Base-by-base conservation (phyloP, 1,140 invertebrate genomes). In the Ridgeia piscesae region DNA sequence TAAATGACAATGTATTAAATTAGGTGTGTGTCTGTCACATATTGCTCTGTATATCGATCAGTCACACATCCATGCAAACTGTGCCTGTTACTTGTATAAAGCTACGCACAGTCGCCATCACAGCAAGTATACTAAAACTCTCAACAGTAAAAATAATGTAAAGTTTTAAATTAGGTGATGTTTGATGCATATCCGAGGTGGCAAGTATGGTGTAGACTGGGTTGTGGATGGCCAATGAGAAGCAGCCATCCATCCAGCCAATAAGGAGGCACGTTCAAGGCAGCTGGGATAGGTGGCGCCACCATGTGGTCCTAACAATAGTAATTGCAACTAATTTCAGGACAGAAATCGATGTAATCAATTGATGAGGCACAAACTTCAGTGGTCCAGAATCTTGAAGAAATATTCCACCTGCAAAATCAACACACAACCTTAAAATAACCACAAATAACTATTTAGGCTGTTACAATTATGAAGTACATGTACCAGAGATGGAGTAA, bases 351-450 rank as follows among this genome's bases (percentile, higher is more conserved):
- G 58, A 77, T 9, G 17, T 42, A 42, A 11, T 42, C 42, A 42
- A 42, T 11, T 42, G 4, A 0, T 8, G 58, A 21, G 2, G 58
- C 27, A 77, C 58, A 77, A 77, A 77, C 58, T 77, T 90, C 89
- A 77, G 58, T 77, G 58, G 92, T 95, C 94, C 92, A 96, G 92
- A n/a, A 96, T 94, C 92, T 94, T 95, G 93, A 96, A 96, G 94
- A 96, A 96, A 93, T 96, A 96, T 93, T 96, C 95, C 92, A 95
- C 94, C 95, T 95, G 94, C 91, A 94, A 94, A 92, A 93, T 48
- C 93, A 93, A 93, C n/a, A 33, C 35, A 34, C 9, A 90, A 34
- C n/a, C 91, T 42, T 42, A 48, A 58, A 91, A 35, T 91, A 9
- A 33, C 33, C n/a, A n/a, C n/a, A n/a, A n/a, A n/a, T 50, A 48